Evolutionary conservation across 1,140 invertebrate species (phyloP), one percentile per base, ranked within the genome.

Genomic region (Homalodisca vitripennis): DNA sequence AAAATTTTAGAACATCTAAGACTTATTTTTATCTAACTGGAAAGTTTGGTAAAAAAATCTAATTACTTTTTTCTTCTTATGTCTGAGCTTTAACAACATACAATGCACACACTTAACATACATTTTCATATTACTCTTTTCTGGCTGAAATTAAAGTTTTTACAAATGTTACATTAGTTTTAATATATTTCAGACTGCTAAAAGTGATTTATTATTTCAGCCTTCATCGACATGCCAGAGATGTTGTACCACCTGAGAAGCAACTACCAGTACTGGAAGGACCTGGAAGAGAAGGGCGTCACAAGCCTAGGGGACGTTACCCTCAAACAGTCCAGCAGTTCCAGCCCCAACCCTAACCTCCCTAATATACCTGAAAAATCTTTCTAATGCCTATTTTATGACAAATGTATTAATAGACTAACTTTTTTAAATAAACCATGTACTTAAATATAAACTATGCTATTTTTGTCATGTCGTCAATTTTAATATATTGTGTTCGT

Each of bases 201-300:
- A n/a, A n/a, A n/a, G n/a, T n/a, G n/a, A n/a, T n/a, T 76, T 75
- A 74, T 70, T 73, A 74, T 84, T 85, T 32, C 79, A 97, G 95
- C 90, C 64, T 95, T 97, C 79, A 92, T 95, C 75, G 93, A 97
- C 79, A 90, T 97, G 84, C 94, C 94, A 0, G 93, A 97, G 81
- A 82, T 97, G 71, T 88, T 96, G 62, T 84, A 85, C 0, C 87
- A 94, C 77, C 88, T 97, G 79, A 86, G 91, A 73, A 82, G 82
- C 72, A 98, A 98, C 80, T 96, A 97, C 79, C 83, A 90, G 60
- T 93, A 91, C 77, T 98, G 95, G 95, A 93, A 94, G 76, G 90
- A 94, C 20, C 62, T 75, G 20, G 71, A 74, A 60, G 75, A 76
- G 24, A 71, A 71, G 65, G 74, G 75, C n/a, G 66, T 65, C 0